Conservation (phyloP, 2,113 vertebrate genomes). For the Papio anubis region DNA sequence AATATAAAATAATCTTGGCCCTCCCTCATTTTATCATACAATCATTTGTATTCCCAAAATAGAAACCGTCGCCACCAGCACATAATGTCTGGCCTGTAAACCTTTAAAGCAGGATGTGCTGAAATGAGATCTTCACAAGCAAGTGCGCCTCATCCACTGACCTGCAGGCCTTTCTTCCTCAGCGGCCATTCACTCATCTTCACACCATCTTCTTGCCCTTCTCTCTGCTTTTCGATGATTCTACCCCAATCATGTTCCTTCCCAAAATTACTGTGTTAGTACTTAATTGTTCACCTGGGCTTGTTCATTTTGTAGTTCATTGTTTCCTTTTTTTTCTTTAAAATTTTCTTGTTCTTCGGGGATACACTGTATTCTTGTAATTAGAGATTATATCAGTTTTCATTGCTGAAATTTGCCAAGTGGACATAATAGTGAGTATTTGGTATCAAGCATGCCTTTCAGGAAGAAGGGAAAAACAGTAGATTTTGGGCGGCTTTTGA, state of each 20-base stretch:
- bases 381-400: slow-evolving; percentile 2
- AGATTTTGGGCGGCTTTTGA: background rate
- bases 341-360: background rate
- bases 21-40: background rate
- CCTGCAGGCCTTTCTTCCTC: rapidly evolving
- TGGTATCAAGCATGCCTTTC: background rate
- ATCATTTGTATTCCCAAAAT: background rate
- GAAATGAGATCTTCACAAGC: background rate
- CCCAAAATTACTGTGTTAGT: background rate
- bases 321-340: background rate
- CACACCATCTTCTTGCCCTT: background rate
- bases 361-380: background rate
- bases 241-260: background rate
- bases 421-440: background rate
- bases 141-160: background rate
- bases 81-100: background rate
- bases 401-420: background rate
- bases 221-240: background rate
- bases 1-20: background rate
- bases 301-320: background rate
- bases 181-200: rapidly evolving
- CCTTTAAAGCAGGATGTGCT: background rate
- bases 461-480: background rate
- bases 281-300: background rate
- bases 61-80: background rate